phyloP scores from a whole-genome alignment of 2,797 vertebrate species.

The Gastrophryne carolinensis region DNA sequence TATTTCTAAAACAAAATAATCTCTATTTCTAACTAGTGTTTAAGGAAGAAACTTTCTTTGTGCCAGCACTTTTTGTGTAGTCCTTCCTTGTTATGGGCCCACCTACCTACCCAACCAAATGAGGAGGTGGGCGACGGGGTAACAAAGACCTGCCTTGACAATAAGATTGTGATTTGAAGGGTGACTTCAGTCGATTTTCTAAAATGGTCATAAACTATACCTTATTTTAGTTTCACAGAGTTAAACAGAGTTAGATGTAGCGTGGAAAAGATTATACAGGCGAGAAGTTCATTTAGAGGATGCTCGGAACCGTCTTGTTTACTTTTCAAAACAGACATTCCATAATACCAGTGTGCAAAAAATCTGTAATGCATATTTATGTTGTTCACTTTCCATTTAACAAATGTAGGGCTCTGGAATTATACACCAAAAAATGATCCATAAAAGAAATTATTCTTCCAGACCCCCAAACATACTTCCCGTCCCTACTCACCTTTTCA shows the following conservation, averaged over 20 bases:
- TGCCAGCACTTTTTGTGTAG: constrained; percentile 63
- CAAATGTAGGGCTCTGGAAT: no score
- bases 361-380: background rate
- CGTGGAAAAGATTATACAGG: background rate
- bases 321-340: background rate
- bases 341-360: background rate
- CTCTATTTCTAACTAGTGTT: constrained; percentile 62
- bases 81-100: constrained; percentile 48
- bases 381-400: no score
- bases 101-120: constrained; percentile 39
- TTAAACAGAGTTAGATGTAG: background rate
- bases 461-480: no score
- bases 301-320: background rate
- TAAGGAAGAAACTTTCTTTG: constrained; percentile 59
- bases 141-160: constrained; percentile 51
- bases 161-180: constrained; percentile 18
- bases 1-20: constrained; percentile 69
- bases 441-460: no score
- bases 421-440: no score
- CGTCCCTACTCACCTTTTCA: no score
- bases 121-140: constrained; percentile 18
- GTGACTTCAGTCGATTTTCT: constrained; percentile 40
- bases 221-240: constrained; percentile 14
- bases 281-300: background rate
- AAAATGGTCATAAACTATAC: no score